These are phyloP conservation scores for Coenonympha arcania DNA, from an alignment of 2,888 invertebrate genomes.

Conservation along the genomic window DNA sequence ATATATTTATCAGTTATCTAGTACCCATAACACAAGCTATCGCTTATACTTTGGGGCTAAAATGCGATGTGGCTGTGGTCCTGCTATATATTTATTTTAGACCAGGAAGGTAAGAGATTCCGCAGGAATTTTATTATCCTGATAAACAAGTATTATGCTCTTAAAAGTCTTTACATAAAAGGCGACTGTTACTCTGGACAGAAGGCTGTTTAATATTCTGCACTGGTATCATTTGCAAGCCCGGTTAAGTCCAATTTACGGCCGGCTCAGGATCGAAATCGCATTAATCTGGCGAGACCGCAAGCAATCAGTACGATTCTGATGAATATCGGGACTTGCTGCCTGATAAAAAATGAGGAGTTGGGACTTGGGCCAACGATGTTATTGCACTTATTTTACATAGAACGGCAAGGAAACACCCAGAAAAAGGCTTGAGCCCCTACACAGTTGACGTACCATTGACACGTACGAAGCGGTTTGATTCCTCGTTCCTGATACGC, in stretches of 20 bases:
- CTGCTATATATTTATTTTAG: too few relatives aligned
- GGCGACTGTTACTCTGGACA: background rate
- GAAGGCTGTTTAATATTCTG: constrained; percentile 14
- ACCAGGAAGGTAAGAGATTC: too few relatives aligned
- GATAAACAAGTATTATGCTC: background rate
- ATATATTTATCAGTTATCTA: too few relatives aligned
- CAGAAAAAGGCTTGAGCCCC: too few relatives aligned
- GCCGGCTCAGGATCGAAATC: constrained; percentile 8
- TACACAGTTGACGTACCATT: too few relatives aligned
- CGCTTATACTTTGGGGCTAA: too few relatives aligned
- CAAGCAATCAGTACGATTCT: constrained; percentile 13
- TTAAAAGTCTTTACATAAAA: background rate
- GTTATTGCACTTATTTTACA: background rate
- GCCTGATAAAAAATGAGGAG: background rate
- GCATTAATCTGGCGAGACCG: constrained; percentile 12
- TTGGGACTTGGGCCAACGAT: background rate
- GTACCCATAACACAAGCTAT: too few relatives aligned
- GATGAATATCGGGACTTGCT: constrained; percentile 8
- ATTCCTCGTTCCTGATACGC: too few relatives aligned
- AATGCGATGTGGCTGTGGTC: too few relatives aligned
- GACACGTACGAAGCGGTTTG: too few relatives aligned
- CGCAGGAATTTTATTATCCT: too few relatives aligned
- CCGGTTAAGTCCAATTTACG: constrained; percentile 11
- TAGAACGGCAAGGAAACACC: too few relatives aligned
- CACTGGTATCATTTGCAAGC: constrained; percentile 11